Conservation (phyloP, 2,888 invertebrate species). For the Pachydiplax longipennis region DNA sequence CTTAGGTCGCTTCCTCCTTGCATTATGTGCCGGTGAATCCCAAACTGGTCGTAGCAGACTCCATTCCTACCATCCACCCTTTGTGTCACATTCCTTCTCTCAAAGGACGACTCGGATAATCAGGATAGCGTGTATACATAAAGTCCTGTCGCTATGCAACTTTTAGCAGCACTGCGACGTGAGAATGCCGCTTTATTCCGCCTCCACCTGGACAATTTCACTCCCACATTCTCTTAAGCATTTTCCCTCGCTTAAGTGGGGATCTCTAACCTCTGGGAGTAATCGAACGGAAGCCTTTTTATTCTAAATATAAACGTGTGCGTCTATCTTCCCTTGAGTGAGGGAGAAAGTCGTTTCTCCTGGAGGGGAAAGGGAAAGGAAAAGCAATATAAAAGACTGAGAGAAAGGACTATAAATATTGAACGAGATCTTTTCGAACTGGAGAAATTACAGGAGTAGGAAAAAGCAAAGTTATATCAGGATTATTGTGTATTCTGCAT, state of each 20-base stretch:
- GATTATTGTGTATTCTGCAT: too few species aligned
- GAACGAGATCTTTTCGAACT: not conserved
- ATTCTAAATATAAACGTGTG: not conserved
- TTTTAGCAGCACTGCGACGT: not conserved
- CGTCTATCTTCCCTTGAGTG: not conserved
- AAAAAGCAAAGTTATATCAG: too few species aligned
- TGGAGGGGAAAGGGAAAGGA: not conserved
- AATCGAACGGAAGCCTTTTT: not conserved
- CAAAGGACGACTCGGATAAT: not conserved
- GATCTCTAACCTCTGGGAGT: not conserved
- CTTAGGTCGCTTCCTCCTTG: not conserved
- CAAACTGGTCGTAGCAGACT: not conserved
- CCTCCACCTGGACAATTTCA: not conserved
- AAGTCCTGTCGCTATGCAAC: not conserved
- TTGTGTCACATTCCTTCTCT: not conserved
- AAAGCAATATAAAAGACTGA: not conserved
- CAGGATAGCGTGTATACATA: not conserved
- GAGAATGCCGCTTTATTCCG: not conserved
- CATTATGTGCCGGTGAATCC: not conserved
- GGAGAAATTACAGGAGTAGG: not conserved
- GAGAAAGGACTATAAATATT: not conserved
- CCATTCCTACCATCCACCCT: not conserved
- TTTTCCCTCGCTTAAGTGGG: not conserved
- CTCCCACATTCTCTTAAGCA: not conserved
- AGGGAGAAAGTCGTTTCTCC: not conserved